Base-by-base conservation (phyloP, 2,113 vertebrate species). In the Cinclus mexicanus region DNA sequence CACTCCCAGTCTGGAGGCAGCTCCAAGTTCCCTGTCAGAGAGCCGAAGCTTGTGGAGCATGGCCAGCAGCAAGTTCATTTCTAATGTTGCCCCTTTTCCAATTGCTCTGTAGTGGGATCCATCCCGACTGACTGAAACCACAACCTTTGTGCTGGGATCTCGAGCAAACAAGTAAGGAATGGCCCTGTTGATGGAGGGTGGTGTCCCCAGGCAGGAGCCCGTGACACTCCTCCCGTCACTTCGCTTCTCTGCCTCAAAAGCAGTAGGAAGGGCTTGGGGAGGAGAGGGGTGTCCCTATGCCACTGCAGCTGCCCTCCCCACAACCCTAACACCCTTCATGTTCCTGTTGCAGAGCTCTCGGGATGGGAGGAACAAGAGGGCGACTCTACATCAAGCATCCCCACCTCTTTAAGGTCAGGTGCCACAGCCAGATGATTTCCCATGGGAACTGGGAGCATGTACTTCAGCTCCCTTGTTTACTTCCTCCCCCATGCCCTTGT, bases 361-460 rank as follows among this genome's bases (percentile, higher is more conserved):
- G 99, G 55, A 99, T 99, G 99, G 99, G 99, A 41, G 99, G 99
- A 84, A 99, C 99, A 96, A 98, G 99, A 98, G 99, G 99, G 41
- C 98, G 99, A 26, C 99, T 99, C 95, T 99, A 99, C 97, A 99
- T 99, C 97, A 99, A 99, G 96, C 99, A 99, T 57, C 98, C 99
- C 14, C 98, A 99, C 82, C 98, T 99, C 78, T 99, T 99, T 95
- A 99, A 99, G 99, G 99, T 99, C 97, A 97, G 96, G 56, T 44
- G 65, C 57, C 2, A 0, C 74, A 12, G 70, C 68, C 16, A 3
- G 83, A 68, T 6, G 1, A 46, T 61, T 87, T 59, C 84, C 4
- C n/a, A 5, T 20, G 75, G 84, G 75, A 46, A 13, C 5, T 1
- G 1, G 78, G 55, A 72, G 29, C 3, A 0, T 17, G 41, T 14